Conservation (phyloP, 2,797 vertebrate genomes). For the Paramormyrops hopkinsi region DNA sequence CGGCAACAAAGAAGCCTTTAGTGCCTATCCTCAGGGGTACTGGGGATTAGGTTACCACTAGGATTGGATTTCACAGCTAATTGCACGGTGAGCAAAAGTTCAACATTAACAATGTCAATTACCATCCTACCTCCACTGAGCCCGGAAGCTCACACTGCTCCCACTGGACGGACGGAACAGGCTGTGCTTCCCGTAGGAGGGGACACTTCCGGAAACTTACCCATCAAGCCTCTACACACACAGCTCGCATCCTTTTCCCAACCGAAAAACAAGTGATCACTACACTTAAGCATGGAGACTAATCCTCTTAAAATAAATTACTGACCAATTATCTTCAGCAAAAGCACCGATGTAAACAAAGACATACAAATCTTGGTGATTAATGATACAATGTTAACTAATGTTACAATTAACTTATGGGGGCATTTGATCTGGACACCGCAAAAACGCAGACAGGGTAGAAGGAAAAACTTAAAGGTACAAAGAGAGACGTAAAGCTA, state of each 20-base stretch:
- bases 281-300: conserved; percentile 21
- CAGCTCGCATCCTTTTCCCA: conserved; percentile 29
- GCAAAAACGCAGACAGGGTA: background rate
- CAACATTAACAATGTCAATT: conserved; percentile 50
- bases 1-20: conserved; percentile 35
- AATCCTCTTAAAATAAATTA: background rate
- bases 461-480: background rate
- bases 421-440: background rate
- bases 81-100: conserved; percentile 50
- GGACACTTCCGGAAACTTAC: conserved; percentile 26
- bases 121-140: conserved; percentile 17
- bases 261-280: conserved; percentile 16
- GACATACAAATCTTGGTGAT: background rate
- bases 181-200: background rate
- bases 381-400: background rate
- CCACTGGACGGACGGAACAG: background rate
- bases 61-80: conserved; percentile 51
- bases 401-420: background rate
- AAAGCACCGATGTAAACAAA: background rate
- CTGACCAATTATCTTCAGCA: background rate
- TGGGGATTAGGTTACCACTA: conserved; percentile 32
- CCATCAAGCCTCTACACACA: conserved; percentile 22
- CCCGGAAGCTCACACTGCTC: background rate
- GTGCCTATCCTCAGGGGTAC: conserved; percentile 39
- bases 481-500: background rate